Evolutionary conservation across 2,797 vertebrate species (phyloP).

Genomic region (Gadopsis marmoratus): DNA sequence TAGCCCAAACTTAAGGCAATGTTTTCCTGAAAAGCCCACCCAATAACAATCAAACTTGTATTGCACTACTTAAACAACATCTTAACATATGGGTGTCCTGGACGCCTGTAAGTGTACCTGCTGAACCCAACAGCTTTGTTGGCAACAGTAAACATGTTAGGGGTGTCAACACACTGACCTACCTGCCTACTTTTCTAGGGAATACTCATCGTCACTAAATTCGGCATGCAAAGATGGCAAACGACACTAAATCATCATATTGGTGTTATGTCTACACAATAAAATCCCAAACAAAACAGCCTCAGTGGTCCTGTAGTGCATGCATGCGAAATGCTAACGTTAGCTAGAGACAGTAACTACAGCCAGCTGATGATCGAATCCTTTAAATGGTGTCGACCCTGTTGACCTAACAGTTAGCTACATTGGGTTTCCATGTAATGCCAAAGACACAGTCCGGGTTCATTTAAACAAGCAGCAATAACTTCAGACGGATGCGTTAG

Average conservation of each 20-base stretch:
- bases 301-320: neutral
- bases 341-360: neutral
- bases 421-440: neutral
- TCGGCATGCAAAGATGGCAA: neutral
- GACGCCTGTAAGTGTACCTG: neutral
- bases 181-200: neutral
- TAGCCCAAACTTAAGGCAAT: neutral
- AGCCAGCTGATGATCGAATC: constrained; percentile 9
- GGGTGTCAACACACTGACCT: constrained; percentile 13
- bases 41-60: neutral
- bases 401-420: constrained; percentile 12
- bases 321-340: constrained; percentile 5
- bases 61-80: neutral
- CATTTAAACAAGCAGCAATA: neutral
- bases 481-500: too few species aligned
- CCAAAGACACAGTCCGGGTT: neutral
- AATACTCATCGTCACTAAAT: neutral
- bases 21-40: neutral
- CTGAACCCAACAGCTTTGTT: neutral
- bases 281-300: neutral
- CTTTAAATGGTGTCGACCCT: constrained; percentile 43
- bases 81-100: neutral
- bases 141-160: neutral
- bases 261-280: too few species aligned
- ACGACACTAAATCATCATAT: neutral